phyloP scores from a whole-genome alignment of 2,888 invertebrate species.

The Darwinula stevensoni region DNA sequence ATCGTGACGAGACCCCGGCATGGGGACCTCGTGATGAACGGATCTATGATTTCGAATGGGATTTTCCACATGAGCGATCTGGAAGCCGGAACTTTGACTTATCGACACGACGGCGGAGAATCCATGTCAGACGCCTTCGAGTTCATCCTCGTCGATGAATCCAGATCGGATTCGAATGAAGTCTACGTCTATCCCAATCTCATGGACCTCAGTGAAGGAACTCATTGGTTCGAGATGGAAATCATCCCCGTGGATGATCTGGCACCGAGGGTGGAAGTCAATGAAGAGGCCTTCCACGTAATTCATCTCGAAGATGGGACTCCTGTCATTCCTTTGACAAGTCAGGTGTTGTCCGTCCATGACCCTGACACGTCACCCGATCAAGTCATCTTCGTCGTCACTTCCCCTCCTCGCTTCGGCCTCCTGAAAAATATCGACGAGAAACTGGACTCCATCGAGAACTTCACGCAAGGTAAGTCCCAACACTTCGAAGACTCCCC shows the following conservation, averaged over 20 bases:
- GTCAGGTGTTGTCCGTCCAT: slow-evolving; percentile 13
- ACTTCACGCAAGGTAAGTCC: too few relatives aligned
- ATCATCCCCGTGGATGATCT: slow-evolving; percentile 16
- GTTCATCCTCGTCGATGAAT: slow-evolving; percentile 15
- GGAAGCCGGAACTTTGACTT: slow-evolving; percentile 14
- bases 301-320: slow-evolving; percentile 8
- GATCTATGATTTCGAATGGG: too few relatives aligned
- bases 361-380: slow-evolving; percentile 15
- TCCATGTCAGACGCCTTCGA: slow-evolving; percentile 14
- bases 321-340: too few relatives aligned
- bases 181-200: slow-evolving; percentile 15
- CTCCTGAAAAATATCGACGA: too few relatives aligned
- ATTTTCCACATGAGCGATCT: slow-evolving; percentile 15
- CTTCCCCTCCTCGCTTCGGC: slow-evolving; percentile 13
- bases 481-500: too few relatives aligned
- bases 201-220: slow-evolving; percentile 12
- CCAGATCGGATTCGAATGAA: slow-evolving; percentile 15
- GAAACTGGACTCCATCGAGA: too few relatives aligned
- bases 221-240: slow-evolving; percentile 14
- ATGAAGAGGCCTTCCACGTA: slow-evolving; percentile 14
- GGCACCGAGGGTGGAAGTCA: slow-evolving; percentile 13
- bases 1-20: too few relatives aligned
- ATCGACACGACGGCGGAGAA: slow-evolving; percentile 17
- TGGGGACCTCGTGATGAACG: too few relatives aligned
- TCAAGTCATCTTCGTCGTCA: slow-evolving; percentile 12